Percentiles rank a stretch among this genome's conserved stretches.
Evolutionary conservation across 2,888 invertebrate genomes (phyloP).

Genomic region (Fabriciana adippe): DNA sequence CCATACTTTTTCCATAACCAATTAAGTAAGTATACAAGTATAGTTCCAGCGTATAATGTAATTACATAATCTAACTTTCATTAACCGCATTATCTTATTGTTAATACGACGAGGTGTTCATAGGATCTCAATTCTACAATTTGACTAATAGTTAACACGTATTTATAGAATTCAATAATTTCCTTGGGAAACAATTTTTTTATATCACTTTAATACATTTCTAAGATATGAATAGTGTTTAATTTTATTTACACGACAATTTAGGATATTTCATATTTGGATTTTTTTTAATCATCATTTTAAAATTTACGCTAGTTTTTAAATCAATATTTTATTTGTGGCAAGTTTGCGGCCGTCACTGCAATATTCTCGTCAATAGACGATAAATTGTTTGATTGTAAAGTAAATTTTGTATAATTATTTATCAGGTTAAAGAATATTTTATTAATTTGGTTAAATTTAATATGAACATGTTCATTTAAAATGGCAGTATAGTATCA

Average conservation of each 20-base stretch:
- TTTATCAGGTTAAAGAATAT: conserved; percentile 41
- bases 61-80: conserved; percentile 38
- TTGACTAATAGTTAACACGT: conserved; percentile 74
- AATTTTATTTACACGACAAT: conserved; percentile 63
- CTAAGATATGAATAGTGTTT: conserved; percentile 80
- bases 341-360: conserved; percentile 27
- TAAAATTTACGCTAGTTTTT: conserved; percentile 27
- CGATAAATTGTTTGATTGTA: conserved; percentile 39
- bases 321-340: conserved; percentile 22
- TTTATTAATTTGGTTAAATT: conserved; percentile 51
- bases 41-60: conserved; percentile 24
- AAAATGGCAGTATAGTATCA: conserved; percentile 78
- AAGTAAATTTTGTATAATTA: conserved; percentile 42
- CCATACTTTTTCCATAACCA: too few relatives aligned
- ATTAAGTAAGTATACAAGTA: conserved; percentile 20
- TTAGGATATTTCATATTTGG: conserved; percentile 37
- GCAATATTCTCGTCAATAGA: conserved; percentile 41
- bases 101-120: conserved; percentile 45
- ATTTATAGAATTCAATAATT: conserved; percentile 75
- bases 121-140: conserved; percentile 57
- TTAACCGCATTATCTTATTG: conserved; percentile 34
- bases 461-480: conserved; percentile 51
- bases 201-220: conserved; percentile 73
- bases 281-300: conserved; percentile 28
- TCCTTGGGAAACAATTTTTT: conserved; percentile 77